phyloP scores from a whole-genome alignment of 2,888 invertebrate species.

The Melanophora roralis region DNA sequence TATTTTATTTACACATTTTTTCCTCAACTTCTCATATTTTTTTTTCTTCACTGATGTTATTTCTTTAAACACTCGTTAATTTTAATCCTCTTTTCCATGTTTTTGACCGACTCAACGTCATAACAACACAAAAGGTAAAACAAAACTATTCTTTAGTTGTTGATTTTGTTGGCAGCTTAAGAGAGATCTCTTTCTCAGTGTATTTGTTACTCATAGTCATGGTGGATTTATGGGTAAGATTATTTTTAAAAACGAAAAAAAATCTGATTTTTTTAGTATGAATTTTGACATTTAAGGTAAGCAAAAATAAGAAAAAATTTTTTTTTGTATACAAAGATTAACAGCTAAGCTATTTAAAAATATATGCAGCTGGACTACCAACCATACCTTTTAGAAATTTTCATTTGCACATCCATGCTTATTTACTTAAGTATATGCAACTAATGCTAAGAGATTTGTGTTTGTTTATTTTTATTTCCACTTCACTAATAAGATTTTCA shows the following conservation, averaged over 20 bases:
- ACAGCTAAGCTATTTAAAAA: no score
- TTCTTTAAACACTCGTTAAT: slow-evolving; percentile 2
- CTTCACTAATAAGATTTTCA: slow-evolving; percentile 44
- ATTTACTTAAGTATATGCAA: no score
- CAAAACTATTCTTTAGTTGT: slow-evolving; percentile 67
- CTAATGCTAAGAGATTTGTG: no score
- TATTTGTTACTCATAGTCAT: background rate
- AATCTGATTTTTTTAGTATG: background rate
- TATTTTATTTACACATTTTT: background rate
- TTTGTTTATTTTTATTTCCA: background rate
- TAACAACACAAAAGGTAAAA: slow-evolving; percentile 72
- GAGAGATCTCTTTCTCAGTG: slow-evolving; percentile 15
- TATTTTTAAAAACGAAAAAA: no score
- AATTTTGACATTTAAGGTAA: no score
- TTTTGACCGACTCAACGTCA: slow-evolving; percentile 65
- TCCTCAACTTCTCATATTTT: slow-evolving; percentile 11
- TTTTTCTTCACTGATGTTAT: slow-evolving; percentile 25
- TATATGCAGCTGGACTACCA: no score
- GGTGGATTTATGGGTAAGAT: no score
- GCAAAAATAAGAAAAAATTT: no score
- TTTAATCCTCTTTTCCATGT: background rate
- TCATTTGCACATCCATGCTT: no score
- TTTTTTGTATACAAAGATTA: no score
- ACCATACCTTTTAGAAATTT: no score
- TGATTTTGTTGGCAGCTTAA: background rate